Conservation (phyloP, 2,888 invertebrate species). For the Phragmatobia fuliginosa region DNA sequence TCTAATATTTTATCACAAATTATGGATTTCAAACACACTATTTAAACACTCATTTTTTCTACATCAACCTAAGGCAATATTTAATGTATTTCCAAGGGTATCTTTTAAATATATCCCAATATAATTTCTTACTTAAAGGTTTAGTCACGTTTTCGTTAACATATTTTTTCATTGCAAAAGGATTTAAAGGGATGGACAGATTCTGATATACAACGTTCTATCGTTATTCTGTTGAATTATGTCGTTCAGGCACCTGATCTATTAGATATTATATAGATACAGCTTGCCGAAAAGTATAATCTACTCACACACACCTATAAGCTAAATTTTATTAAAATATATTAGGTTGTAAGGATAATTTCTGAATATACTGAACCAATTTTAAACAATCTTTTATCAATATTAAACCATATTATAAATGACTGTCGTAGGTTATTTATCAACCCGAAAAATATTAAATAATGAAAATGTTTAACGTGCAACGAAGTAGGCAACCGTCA, state of each 20-base stretch:
- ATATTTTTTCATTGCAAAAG: constrained; percentile 13
- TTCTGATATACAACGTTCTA: background rate
- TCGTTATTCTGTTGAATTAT: constrained; percentile 6
- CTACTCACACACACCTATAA: too few species aligned
- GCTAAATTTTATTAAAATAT: too few species aligned
- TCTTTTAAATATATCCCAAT: constrained; percentile 1
- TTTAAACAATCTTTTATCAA: too few species aligned
- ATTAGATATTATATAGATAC: background rate
- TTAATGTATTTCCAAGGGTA: background rate
- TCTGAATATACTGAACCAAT: too few species aligned
- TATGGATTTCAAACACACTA: background rate
- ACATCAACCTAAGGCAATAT: background rate
- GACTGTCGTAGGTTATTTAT: too few species aligned
- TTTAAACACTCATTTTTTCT: background rate
- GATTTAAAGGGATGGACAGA: constrained; percentile 1
- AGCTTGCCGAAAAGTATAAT: background rate
- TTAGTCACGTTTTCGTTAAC: constrained; percentile 16
- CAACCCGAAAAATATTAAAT: too few species aligned
- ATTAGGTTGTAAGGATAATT: too few species aligned
- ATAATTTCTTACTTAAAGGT: constrained; percentile 9
- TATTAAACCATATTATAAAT: too few species aligned
- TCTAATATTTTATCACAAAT: too few species aligned
- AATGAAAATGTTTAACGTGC: too few species aligned
- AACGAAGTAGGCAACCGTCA: too few species aligned
- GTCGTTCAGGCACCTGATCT: background rate